phyloP scores from a whole-genome alignment of 1,140 invertebrate genomes.

The Macrobrachium nipponense region DNA sequence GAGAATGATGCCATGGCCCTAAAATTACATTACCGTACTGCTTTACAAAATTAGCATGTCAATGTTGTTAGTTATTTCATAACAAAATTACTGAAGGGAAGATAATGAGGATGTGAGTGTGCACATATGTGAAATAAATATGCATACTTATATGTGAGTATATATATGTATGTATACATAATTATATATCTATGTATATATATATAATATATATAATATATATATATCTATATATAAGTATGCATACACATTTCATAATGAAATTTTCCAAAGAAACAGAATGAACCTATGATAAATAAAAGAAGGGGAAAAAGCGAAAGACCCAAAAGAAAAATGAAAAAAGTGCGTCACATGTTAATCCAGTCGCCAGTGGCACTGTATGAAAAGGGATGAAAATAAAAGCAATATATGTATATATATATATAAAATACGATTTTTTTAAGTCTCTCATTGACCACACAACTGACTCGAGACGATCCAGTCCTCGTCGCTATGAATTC shows the following conservation, averaged over 20 bases:
- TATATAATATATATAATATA: slow-evolving; percentile 21
- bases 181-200: slow-evolving; percentile 20
- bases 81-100: neutral
- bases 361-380: no score
- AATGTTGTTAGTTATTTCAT: neutral
- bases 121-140: neutral
- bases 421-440: no score
- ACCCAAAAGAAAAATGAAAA: neutral
- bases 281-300: slow-evolving; percentile 5
- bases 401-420: no score
- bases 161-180: slow-evolving; percentile 7
- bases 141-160: neutral
- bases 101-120: neutral
- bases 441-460: no score
- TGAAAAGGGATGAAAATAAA: no score
- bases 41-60: neutral
- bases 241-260: neutral
- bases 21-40: no score
- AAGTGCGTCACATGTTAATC: neutral
- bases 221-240: slow-evolving; percentile 3
- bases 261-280: slow-evolving; percentile 50
- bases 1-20: no score
- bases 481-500: no score
- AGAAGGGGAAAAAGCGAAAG: neutral
- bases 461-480: no score